Base-by-base conservation (phyloP, 2,888 invertebrate species). In the Oligia fasciuncula region DNA sequence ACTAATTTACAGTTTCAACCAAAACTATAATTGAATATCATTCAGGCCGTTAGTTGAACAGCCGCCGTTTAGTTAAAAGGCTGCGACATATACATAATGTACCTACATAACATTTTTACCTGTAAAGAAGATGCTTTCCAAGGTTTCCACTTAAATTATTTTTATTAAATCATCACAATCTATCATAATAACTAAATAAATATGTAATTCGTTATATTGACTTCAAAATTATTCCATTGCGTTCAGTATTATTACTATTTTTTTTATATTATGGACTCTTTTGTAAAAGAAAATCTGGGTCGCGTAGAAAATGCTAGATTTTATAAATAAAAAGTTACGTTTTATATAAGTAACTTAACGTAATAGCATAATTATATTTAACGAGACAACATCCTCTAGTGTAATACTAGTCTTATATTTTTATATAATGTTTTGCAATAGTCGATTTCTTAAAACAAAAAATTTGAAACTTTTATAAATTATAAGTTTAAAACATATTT, bases 351-450 rank as follows among this genome's bases (percentile, higher is more conserved):
- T 70, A 65, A 72, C 69, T 70, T 81, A 78, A 66, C 65, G 71
- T 87, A 84, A 77, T 78, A 85, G 85, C 79, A 79, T 85, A 82
- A 87, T 87, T 81, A 76, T 79, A 87, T 81, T 79, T 84, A 75
- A 75, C 60, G 29, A 67, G 51, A 76, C 29, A 72, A 46, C 76
- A 75, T 72, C 65, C 73, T 80, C 80, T 89, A 89, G 86, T 90
- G 80, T 83, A 86, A 85, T 69, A 70, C 90, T 90, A 89, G 90
- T 90, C 90, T 87, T 80, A 85, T 69, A 79, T 83, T 80, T 84
- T 80, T 77, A 78, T 82, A 71, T 81, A 83, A 80, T 73, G 66
- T 71, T 77, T 73, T 78, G 78, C 81, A 81, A 87, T 81, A 81
- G 73, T 79, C n/a, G 35, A 77, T 43, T 77, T 81, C 63, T 69